Percentiles rank a stretch among this genome's conserved stretches.
These are phyloP conservation scores for Amphipyra tragopoginis DNA, from an alignment of 2,888 invertebrate species.

Conservation along the genomic window DNA sequence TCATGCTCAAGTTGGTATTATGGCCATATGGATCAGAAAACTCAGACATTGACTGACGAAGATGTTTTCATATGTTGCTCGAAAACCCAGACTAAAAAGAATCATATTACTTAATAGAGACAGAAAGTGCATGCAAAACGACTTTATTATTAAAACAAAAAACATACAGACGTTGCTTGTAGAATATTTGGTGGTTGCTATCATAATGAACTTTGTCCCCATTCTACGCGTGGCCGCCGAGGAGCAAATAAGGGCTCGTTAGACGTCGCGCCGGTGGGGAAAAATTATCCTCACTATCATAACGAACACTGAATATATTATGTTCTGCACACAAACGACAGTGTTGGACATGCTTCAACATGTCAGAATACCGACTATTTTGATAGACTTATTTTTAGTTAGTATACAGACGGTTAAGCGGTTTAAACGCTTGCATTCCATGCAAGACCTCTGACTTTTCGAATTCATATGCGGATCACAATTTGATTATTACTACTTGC, in stretches of 20 bases:
- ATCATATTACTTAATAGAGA: not conserved
- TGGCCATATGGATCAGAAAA: not conserved
- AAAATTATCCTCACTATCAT: not conserved
- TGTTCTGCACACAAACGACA: not conserved
- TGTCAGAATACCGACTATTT: too few relatives aligned
- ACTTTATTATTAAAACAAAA: not conserved
- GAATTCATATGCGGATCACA: too few relatives aligned
- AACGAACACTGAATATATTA: slow-evolving; percentile 23
- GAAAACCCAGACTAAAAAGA: not conserved
- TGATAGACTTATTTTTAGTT: not conserved
- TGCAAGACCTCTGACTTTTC: too few relatives aligned
- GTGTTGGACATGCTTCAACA: not conserved
- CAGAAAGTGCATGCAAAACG: not conserved
- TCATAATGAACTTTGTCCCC: slow-evolving; percentile 9
- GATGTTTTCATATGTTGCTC: not conserved
- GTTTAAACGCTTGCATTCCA: too few relatives aligned
- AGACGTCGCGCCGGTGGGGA: not conserved
- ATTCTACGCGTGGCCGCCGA: slow-evolving; percentile 10
- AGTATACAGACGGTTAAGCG: not conserved
- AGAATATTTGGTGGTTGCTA: slow-evolving; percentile 2
- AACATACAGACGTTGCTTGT: not conserved
- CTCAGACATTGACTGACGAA: not conserved
- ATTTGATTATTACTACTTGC: too few relatives aligned
- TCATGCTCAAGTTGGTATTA: too few relatives aligned
- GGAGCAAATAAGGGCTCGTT: slow-evolving; percentile 25